These are phyloP conservation scores for Diabrotica undecimpunctata DNA, from an alignment of 1,140 invertebrate genomes.

Conservation along the genomic window DNA sequence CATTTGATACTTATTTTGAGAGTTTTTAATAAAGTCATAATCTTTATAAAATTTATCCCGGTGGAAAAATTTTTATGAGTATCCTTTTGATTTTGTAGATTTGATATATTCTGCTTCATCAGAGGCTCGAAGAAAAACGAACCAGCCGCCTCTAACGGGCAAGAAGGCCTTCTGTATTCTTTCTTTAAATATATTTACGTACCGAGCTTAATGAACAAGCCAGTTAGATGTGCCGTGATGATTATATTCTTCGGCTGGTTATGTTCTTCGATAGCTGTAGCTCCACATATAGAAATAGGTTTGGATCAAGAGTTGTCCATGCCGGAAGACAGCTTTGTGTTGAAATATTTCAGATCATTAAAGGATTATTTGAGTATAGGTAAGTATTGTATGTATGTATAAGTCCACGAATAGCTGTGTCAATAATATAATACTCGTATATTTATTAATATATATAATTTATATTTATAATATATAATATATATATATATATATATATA, in stretches of 20 bases:
- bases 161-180: constrained; percentile 77
- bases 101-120: constrained; percentile 84
- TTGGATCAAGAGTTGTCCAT: constrained; percentile 96
- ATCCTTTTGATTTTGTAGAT: constrained; percentile 44
- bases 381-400: not conserved
- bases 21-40: not conserved
- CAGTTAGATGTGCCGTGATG: constrained; percentile 68
- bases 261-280: constrained; percentile 79
- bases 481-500: too few species aligned
- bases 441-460: too few species aligned
- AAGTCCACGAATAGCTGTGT: too few species aligned
- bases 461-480: too few species aligned
- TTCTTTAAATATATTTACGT: constrained; percentile 85
- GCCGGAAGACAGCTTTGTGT: constrained; percentile 92
- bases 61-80: not conserved
- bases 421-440: too few species aligned
- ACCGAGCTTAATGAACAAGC: constrained; percentile 79
- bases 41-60: too few species aligned
- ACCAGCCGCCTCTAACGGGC: constrained; percentile 40
- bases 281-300: constrained; percentile 87
- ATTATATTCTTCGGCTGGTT: constrained; percentile 88
- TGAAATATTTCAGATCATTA: constrained; percentile 86
- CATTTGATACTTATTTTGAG: too few species aligned
- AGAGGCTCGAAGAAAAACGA: constrained; percentile 63
- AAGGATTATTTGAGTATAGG: constrained; percentile 90